Base-by-base conservation (phyloP, 2,888 invertebrate genomes). In the Poecilus cupreus region DNA sequence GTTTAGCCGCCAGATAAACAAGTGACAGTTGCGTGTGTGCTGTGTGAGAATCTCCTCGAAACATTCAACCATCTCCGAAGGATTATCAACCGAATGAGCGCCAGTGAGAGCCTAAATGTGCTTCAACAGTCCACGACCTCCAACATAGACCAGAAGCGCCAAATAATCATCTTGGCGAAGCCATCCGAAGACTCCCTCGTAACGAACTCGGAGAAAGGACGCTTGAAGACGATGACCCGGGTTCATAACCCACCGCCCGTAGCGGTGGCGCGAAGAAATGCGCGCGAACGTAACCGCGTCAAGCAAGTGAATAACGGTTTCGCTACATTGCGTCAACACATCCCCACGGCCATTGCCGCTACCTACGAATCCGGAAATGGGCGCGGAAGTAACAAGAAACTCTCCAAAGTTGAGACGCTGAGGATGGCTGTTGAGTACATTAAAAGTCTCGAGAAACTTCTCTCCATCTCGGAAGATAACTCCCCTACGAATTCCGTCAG, bases 291-390 rank as follows among this genome's bases (percentile, higher is more conserved):
- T 18, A 97, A 97, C 89, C 92, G 98, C 82, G 97, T 97, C 8
- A 96, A 97, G 85, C 96, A 97, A 91, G 96, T 97, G 24, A 97
- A 97, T 89, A 95, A 96, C 86, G 97, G 97, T 16, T 97, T 97
- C 88, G 96, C 96, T 0, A 94, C 95, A n/a, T 89, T 97, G 0
- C 92, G 97, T 18, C 94, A 96, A 85, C 96, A 96, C 87, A 96
- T 97, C 83, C 97, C 97, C 0, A 94, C 94, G 78, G 94, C 95
- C 87, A 94, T 96, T 0, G 95, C 95, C 0, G 91, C 93, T 75
- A 92, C 92, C 0, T 94, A 93, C 83, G 94, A 89, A 83, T 87
- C 93, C 4, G 94, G 93, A 81, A 92, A 92, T 51, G 93, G 93
- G 16, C 89, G 93, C 83, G 94, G 94, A 22, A 90, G 92, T 0